A percentile compares a stretch with the other conserved stretches of the same genome.
Conservation (phyloP, 2,888 invertebrate genomes). For the Cistogaster globosa region DNA sequence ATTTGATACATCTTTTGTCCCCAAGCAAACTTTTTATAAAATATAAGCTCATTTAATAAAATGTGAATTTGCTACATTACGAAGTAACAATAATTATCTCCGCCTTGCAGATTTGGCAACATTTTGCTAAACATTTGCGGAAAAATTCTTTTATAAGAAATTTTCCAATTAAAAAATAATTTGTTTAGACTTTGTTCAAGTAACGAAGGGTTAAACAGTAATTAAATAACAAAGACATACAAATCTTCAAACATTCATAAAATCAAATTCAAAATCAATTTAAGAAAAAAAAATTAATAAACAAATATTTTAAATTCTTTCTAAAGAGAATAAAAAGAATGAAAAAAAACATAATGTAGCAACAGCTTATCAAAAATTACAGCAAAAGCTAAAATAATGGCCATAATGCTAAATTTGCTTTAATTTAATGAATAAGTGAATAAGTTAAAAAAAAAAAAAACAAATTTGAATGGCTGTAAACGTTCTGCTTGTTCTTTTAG, state of each 20-base stretch:
- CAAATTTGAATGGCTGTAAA: neutral
- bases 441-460: neutral
- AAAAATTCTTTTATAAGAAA: too few relatives aligned
- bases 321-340: neutral
- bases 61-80: too few relatives aligned
- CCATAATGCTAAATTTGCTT: conserved; percentile 51
- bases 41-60: too few relatives aligned
- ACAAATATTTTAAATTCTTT: conserved; percentile 5
- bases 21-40: too few relatives aligned
- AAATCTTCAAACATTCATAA: conserved; percentile 8
- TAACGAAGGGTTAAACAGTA: conserved; percentile 13
- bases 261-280: neutral
- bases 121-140: too few relatives aligned
- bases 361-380: conserved; percentile 13
- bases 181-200: neutral
- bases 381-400: conserved; percentile 6
- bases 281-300: neutral
- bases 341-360: neutral
- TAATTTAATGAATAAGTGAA: conserved; percentile 38
- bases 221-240: neutral
- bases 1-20: too few relatives aligned
- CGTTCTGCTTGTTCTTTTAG: conserved; percentile 31
- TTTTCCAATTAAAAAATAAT: too few relatives aligned
- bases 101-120: too few relatives aligned
- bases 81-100: too few relatives aligned